Evolutionary conservation across 2,113 vertebrate genomes (phyloP), one percentile per base, ranked within the genome.

Genomic region (Rafetus swinhoei): DNA sequence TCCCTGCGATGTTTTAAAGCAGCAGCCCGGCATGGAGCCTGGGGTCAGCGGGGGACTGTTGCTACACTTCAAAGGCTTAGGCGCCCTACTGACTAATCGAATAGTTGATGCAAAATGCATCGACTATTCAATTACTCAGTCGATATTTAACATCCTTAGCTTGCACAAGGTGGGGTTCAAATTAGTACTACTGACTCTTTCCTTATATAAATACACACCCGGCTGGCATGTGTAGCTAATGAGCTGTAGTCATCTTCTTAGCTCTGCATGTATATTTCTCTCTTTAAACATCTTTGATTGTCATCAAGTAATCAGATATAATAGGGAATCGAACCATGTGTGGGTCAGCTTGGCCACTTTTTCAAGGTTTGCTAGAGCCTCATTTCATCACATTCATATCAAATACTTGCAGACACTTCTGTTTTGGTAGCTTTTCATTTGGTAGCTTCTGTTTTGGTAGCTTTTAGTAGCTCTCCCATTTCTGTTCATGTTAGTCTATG

Each of bases 221-320:
- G 72, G 91, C 32, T 27, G 25, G 52, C n/a, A 7, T 8, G 2
- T 32, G 87, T 95, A 89, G 27, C 60, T 65, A 32, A 29, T 65
- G 29, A 65, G 88, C 90, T 90, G 69, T 85, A 52, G 80, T 93
- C 9, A 27, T 69, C 0, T 2, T 91, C 56, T 85, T 82, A 79
- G 24, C 39, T 85, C 60, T 89, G 86, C 39, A 13, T 94, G 24
- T 92, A 79, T 91, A 2, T 90, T 94, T 86, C 53, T 81, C 0
- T 0, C 76, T 79, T 25, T 80, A 0, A 0, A 0, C 2, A 1
- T 32, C 79, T 92, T 25, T 60, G 52, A 45, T 14, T 2, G 29
- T 65, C 27, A 32, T 32, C 60, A 65, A 29, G 60, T 6, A 0
- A 7, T 55, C 21, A 86, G 83, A 92, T 85, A 94, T 65, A 32